Conservation (phyloP, 1,140 invertebrate genomes). For the Branchinecta lindahli region DNA sequence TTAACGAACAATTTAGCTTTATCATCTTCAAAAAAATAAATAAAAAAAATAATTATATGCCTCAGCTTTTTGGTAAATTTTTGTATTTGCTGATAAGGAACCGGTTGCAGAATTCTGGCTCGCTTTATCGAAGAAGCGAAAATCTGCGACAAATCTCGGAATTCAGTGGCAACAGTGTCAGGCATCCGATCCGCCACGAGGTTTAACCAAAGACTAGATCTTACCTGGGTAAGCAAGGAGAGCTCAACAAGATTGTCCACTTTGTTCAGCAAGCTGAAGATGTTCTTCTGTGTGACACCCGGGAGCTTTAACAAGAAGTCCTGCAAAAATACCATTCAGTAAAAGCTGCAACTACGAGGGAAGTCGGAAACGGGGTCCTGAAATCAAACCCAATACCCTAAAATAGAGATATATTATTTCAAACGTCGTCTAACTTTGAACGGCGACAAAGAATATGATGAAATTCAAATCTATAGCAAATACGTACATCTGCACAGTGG, state of each 20-base stretch:
- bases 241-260: conserved; percentile 47
- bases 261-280: conserved; percentile 57
- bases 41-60: no score
- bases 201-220: neutral
- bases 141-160: no score
- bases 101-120: no score
- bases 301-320: conserved; percentile 82
- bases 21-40: no score
- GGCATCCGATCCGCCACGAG: no score
- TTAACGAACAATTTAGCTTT: no score
- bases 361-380: neutral
- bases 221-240: conserved; percentile 30
- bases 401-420: neutral
- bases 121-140: no score
- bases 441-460: neutral
- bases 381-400: neutral
- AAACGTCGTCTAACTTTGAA: neutral
- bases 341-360: neutral
- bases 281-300: conserved; percentile 74
- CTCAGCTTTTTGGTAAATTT: no score
- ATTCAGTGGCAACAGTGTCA: no score
- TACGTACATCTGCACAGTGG: no score
- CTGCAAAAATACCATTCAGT: conserved; percentile 25
- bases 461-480: no score
- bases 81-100: no score